These are phyloP conservation scores for Tineola bisselliella DNA, from an alignment of 2,888 invertebrate genomes.

Conservation along the genomic window DNA sequence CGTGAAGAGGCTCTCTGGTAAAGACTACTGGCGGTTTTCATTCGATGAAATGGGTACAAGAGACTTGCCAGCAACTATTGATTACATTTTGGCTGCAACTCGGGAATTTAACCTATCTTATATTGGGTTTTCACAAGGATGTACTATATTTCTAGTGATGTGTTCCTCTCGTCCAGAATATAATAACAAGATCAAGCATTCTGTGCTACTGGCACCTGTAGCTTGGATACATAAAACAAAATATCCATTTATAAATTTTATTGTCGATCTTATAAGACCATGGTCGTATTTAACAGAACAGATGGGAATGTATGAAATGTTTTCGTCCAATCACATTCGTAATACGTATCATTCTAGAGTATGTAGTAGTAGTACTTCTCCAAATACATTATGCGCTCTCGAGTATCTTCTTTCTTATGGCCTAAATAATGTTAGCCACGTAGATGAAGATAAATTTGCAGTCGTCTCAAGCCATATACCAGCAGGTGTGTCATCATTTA, in stretches of 20 bases:
- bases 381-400: slow-evolving; percentile 36
- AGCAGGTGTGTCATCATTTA: slow-evolving; percentile 41
- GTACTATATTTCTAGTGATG: slow-evolving; percentile 47
- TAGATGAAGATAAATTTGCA: slow-evolving; percentile 35
- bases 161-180: slow-evolving; percentile 44
- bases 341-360: slow-evolving; percentile 36
- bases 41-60: slow-evolving; percentile 52
- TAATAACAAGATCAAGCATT: slow-evolving; percentile 43
- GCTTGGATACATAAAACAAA: slow-evolving; percentile 36
- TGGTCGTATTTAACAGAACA: slow-evolving; percentile 27
- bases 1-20: slow-evolving; percentile 26
- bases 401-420: slow-evolving; percentile 42
- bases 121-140: slow-evolving; percentile 54
- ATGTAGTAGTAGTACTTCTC: slow-evolving; percentile 28
- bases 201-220: slow-evolving; percentile 48
- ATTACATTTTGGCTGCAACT: slow-evolving; percentile 37
- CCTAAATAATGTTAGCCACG: slow-evolving; percentile 31
- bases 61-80: slow-evolving; percentile 46
- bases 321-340: slow-evolving; percentile 27
- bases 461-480: slow-evolving; percentile 46
- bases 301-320: slow-evolving; percentile 39
- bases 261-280: slow-evolving; percentile 28
- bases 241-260: slow-evolving; percentile 35
- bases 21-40: slow-evolving; percentile 47
- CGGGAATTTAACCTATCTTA: slow-evolving; percentile 35